phyloP scores from a whole-genome alignment of 2,113 vertebrate species.

The Synchiropus splendidus region DNA sequence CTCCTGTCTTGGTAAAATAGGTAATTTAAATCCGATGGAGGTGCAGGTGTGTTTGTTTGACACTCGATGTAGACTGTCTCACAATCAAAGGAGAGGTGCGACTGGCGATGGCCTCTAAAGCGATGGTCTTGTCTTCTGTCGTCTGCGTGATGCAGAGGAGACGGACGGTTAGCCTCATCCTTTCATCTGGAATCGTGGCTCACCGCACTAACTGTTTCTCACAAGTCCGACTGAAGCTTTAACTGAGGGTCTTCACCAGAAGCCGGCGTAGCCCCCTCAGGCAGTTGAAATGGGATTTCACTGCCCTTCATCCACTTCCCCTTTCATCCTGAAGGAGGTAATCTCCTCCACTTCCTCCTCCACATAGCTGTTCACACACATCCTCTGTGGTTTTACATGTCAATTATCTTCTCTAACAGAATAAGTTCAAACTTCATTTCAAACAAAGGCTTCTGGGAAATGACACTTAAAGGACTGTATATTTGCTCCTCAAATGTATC shows the following conservation, averaged over 20 bases:
- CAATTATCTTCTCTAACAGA: slow-evolving; percentile 4
- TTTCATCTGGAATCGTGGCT: slow-evolving; percentile 33
- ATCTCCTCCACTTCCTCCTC: neutral
- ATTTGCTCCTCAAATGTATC: too few species aligned
- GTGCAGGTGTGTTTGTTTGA: too few species aligned
- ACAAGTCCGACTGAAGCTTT: slow-evolving; percentile 13
- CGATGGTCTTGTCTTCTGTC: neutral
- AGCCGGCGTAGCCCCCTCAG: slow-evolving; percentile 1
- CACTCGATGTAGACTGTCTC: too few species aligned
- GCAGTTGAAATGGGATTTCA: slow-evolving; percentile 33
- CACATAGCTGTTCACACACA: slow-evolving; percentile 2
- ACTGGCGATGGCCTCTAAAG: too few species aligned
- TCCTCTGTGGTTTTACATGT: slow-evolving; percentile 22
- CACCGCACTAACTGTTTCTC: slow-evolving; percentile 7
- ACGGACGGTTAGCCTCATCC: slow-evolving; percentile 15
- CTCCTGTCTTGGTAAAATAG: too few species aligned
- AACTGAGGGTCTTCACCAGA: neutral
- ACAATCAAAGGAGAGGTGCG: too few species aligned
- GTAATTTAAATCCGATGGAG: too few species aligned
- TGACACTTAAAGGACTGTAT: too few species aligned
- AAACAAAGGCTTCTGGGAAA: too few species aligned
- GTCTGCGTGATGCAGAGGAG: slow-evolving; percentile 36
- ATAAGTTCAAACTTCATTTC: too few species aligned
- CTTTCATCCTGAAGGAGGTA: slow-evolving; percentile 27
- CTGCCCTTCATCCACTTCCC: slow-evolving; percentile 16